Evolutionary conservation across 2,888 invertebrate species (phyloP).

Genomic region (Amphimallon solstitiale): DNA sequence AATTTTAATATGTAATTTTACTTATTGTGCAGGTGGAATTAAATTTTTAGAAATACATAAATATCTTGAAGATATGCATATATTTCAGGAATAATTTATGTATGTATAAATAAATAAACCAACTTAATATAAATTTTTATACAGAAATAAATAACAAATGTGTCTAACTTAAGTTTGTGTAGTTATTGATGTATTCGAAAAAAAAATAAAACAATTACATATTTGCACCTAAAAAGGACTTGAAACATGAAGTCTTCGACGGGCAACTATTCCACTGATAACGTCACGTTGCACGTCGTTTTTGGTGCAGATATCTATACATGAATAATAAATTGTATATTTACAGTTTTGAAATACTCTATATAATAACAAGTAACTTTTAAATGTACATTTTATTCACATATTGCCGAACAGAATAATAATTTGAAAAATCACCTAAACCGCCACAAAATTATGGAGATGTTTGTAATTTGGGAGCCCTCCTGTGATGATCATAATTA

Average conservation of each 20-base stretch:
- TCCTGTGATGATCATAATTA: constrained; percentile 93
- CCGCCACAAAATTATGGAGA: constrained; percentile 26
- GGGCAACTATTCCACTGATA: no score
- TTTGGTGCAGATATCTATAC: not conserved
- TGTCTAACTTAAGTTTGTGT: constrained; percentile 23
- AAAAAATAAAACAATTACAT: not conserved
- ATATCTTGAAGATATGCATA: not conserved
- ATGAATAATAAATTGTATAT: constrained; percentile 5
- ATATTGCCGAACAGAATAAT: not conserved
- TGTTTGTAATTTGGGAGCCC: constrained; percentile 55
- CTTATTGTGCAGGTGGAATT: constrained; percentile 8
- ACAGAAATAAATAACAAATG: constrained; percentile 30
- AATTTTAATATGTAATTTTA: not conserved
- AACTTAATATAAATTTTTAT: constrained; percentile 25
- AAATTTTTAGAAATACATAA: not conserved
- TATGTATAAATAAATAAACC: constrained; percentile 23
- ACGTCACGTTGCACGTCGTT: no score
- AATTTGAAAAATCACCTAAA: constrained; percentile 16
- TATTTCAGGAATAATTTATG: not conserved
- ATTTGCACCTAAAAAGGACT: no score
- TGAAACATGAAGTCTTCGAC: no score
- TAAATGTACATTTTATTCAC: constrained; percentile 17
- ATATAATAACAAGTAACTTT: constrained; percentile 16
- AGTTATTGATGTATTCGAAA: constrained; percentile 1
- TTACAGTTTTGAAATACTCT: constrained; percentile 5